Evolutionary conservation across 1,140 invertebrate species (phyloP), one percentile per base, ranked within the genome.

Genomic region (Kradibia gibbosae): DNA sequence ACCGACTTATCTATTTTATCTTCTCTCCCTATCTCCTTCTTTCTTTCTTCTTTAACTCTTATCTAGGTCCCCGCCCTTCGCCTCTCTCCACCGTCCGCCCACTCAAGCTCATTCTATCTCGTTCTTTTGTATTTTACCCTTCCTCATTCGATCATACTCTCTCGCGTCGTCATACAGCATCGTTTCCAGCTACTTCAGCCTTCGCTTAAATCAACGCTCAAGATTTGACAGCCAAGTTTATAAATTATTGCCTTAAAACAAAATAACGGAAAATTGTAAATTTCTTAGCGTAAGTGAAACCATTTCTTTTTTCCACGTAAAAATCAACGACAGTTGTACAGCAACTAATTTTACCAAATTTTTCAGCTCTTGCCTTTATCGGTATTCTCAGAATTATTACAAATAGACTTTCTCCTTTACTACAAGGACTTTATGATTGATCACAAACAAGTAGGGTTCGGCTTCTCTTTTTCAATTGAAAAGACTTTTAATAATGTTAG

Each of bases 41-140:
- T 78, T 10, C 22, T 60, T 71, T 34, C 11, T 45, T 31, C 62
- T 78, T 53, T 17, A 36, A 57, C 57, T 74, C 57, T 45, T 76
- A 62, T 74, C 55, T 60, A 17, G n/a, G 34, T 53, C 7, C n/a
- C 22, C 17, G 31, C 65, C 39, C 31, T 57, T 17, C 20, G 1
- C 15, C 50, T 53, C 50, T 17, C 20, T 53, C 15, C n/a, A n/a
- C n/a, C n/a, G n/a, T n/a, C 50, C 10, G 50, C 15, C 42, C 36
- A n/a, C 11, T 50, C 8, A 34, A 11, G 34, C 28, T 78, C 45
- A 10, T 28, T 45, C 28, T 76, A 39, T 50, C 11, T 67, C 39
- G 0, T n/a, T 17, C n/a, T n/a, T 22, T 7, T n/a, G 17, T 10
- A 39, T 22, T 39, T n/a, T 67, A 57, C 55, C n/a, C 25, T 17